Conservation (phyloP, 2,888 invertebrate genomes). For the Microctonus hyperodae region DNA sequence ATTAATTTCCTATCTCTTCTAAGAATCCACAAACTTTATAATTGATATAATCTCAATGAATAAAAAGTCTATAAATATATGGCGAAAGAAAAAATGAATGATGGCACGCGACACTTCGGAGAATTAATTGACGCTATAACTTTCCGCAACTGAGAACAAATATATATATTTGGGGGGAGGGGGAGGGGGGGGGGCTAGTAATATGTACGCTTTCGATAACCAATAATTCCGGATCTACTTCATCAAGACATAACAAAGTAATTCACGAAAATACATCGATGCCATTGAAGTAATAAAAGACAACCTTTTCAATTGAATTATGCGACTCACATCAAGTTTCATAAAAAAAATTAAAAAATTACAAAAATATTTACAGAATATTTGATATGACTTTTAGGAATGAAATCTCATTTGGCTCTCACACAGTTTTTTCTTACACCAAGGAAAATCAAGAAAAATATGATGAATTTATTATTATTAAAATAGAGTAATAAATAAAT, state of each 20-base stretch:
- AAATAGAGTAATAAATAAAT: not conserved
- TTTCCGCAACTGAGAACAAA: no score
- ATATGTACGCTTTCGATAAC: conserved; percentile 15
- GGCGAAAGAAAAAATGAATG: not conserved
- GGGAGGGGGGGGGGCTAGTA: not conserved
- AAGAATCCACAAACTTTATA: not conserved
- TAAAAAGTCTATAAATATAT: not conserved
- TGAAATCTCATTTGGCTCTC: no score
- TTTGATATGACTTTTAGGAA: not conserved
- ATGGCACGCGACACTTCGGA: not conserved
- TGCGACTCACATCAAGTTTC: not conserved
- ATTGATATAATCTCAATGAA: not conserved
- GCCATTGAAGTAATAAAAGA: not conserved
- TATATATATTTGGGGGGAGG: not conserved
- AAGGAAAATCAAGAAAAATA: no score
- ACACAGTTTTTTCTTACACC: no score
- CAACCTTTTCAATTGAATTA: not conserved
- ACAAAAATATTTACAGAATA: not conserved
- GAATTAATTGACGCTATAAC: not conserved
- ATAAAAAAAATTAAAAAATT: not conserved
- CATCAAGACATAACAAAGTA: conserved; percentile 9
- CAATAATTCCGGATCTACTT: conserved; percentile 24
- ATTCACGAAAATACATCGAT: not conserved
- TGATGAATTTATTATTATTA: not conserved
- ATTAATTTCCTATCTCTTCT: not conserved